These are phyloP conservation scores for Neoniphon sammara DNA, from an alignment of 2,797 vertebrate genomes.

Conservation along the genomic window DNA sequence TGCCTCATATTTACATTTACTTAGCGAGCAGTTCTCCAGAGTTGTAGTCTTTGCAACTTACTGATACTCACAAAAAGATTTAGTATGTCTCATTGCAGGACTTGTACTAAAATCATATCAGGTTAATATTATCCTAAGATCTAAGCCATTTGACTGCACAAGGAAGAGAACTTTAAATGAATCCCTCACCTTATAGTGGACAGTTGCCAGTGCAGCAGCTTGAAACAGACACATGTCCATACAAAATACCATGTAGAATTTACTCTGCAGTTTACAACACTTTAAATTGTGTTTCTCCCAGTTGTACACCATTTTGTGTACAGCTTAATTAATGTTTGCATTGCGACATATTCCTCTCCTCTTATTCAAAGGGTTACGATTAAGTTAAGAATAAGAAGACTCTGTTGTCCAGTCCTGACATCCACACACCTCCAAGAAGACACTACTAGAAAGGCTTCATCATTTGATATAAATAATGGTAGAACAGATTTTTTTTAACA, in stretches of 20 bases:
- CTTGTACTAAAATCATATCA: not conserved
- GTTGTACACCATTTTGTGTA: not conserved
- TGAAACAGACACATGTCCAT: not conserved
- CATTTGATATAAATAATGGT: too few species aligned
- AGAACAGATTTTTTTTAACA: too few species aligned
- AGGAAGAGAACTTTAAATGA: not conserved
- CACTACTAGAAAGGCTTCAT: too few species aligned
- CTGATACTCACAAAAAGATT: not conserved
- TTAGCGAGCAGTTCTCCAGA: not conserved
- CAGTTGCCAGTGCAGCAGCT: not conserved
- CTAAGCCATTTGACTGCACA: not conserved
- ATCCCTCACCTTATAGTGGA: not conserved
- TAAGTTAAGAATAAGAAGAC: not conserved
- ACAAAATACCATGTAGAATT: not conserved
- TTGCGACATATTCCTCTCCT: not conserved
- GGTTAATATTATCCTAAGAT: not conserved
- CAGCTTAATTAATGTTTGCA: not conserved
- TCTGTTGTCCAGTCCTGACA: not conserved
- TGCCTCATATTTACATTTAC: slow-evolving; percentile 23
- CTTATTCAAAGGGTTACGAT: not conserved
- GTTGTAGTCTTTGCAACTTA: not conserved
- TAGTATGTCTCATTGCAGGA: not conserved
- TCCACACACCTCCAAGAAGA: too few species aligned
- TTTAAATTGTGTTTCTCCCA: not conserved
- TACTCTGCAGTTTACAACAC: not conserved